Evolutionary conservation across 2,113 vertebrate genomes (phyloP).

Genomic region (Cololabis saira): DNA sequence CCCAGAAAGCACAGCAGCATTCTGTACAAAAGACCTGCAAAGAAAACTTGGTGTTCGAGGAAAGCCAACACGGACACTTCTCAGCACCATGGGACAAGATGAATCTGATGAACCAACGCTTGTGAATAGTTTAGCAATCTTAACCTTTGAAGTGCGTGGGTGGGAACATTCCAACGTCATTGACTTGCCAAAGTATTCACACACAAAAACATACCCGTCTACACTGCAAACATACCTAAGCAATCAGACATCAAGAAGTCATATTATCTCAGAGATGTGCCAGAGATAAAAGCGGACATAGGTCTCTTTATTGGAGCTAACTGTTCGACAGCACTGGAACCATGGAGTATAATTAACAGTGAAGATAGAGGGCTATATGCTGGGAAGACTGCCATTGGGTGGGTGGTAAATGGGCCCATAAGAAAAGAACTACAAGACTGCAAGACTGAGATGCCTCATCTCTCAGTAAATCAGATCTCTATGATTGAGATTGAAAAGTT

Average conservation of each 20-base stretch:
- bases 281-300: background rate
- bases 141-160: background rate
- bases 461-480: background rate
- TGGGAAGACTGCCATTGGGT: background rate
- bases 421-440: background rate
- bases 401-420: conserved; percentile 6
- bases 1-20: conserved; percentile 7
- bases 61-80: background rate
- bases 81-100: conserved; percentile 1
- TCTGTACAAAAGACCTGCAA: conserved; percentile 1
- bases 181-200: background rate
- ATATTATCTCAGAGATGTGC: background rate
- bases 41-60: background rate
- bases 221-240: conserved; percentile 3
- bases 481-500: background rate
- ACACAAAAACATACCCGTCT: background rate
- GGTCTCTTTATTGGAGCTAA: conserved; percentile 5
- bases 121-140: background rate
- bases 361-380: background rate
- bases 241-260: background rate
- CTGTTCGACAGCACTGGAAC: background rate
- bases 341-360: background rate
- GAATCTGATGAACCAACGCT: background rate
- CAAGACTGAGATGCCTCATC: background rate
- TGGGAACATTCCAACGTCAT: background rate